Base-by-base conservation (phyloP, 2,797 vertebrate genomes). In the Myoxocephalus aenaeus region DNA sequence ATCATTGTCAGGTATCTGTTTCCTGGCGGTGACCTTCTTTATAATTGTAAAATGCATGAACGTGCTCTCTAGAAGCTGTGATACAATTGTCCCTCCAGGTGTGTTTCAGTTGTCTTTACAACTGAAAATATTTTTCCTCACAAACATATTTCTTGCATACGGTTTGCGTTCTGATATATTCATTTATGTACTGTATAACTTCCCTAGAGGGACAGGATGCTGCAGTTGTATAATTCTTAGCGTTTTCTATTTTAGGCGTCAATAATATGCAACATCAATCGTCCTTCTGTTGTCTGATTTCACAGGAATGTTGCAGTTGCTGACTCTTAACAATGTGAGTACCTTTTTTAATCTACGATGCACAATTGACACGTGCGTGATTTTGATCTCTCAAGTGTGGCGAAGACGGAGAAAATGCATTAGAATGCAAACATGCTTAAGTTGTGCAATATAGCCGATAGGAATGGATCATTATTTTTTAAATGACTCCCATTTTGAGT, bases 241-340 rank as follows among this genome's bases (percentile, higher is more conserved):
- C 4, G 13, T 15, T 63, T 54, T 73, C n/a, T 72, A 22, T 72
- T 68, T 58, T 25, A 36, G 65, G 32, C 59, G 18, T 62, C 18
- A 46, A 44, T 61, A 70, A 71, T 34, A 27, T 61, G 22, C 46
- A 51, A 13, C 74, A 75, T 82, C 65, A 68, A n/a, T 72, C 64
- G 65, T 63, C 29, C 14, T 29, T 25, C 32, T 57, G 70, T 18
- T 53, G 53, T 51, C 59, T 36, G 14, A 62, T 44, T 73, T 46
- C 11, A 17, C 18, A 1, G 25, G n/a, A 76, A 40, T 54, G 57
- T 38, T 36, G n/a, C 17, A 29, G 51, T 25, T 18, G 25, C 65
- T 32, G 38, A 65, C 29, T 73, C 9, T 1, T 11, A n/a, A 50
- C 20, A 51, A 5, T 73, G 22, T 27, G 40, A 51, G 1, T 51